Evolutionary conservation across 1,140 invertebrate species (phyloP).

Genomic region (Gryon sp.): DNA sequence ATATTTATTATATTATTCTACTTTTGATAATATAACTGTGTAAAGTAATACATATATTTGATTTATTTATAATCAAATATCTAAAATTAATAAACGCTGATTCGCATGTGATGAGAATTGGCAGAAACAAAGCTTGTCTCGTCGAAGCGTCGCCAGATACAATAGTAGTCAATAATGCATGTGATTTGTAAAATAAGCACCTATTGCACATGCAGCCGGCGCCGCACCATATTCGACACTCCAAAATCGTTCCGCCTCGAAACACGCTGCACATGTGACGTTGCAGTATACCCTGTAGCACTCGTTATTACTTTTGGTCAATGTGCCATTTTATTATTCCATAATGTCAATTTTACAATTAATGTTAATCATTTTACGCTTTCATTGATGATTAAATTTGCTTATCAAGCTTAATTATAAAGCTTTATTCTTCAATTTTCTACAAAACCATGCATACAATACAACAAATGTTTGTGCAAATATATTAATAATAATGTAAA

Average conservation of each 20-base stretch:
- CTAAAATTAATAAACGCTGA: slow-evolving; percentile 23
- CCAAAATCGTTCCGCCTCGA: slow-evolving; percentile 74
- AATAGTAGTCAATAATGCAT: slow-evolving; percentile 78
- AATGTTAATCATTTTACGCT: slow-evolving; percentile 47
- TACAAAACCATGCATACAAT: too few relatives aligned
- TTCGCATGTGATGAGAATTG: slow-evolving; percentile 38
- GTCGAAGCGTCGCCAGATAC: slow-evolving; percentile 71
- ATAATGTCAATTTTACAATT: slow-evolving; percentile 51
- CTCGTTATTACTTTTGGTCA: slow-evolving; percentile 71
- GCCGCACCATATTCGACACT: slow-evolving; percentile 71
- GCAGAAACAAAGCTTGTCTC: slow-evolving; percentile 61
- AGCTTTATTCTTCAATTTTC: too few relatives aligned
- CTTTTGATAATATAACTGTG: too few relatives aligned
- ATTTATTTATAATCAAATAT: slow-evolving; percentile 17
- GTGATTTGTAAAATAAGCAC: slow-evolving; percentile 79
- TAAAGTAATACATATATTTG: too few relatives aligned
- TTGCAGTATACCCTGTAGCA: slow-evolving; percentile 64
- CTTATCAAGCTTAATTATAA: slow-evolving; percentile 27
- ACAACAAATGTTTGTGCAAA: too few relatives aligned
- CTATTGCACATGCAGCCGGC: slow-evolving; percentile 76
- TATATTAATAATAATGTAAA: too few relatives aligned
- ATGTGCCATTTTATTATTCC: slow-evolving; percentile 55
- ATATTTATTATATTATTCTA: too few relatives aligned
- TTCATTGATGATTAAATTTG: slow-evolving; percentile 34
- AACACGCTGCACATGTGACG: slow-evolving; percentile 74